Evolutionary conservation across 2,888 invertebrate genomes (phyloP).

Genomic region (Neria commutata): DNA sequence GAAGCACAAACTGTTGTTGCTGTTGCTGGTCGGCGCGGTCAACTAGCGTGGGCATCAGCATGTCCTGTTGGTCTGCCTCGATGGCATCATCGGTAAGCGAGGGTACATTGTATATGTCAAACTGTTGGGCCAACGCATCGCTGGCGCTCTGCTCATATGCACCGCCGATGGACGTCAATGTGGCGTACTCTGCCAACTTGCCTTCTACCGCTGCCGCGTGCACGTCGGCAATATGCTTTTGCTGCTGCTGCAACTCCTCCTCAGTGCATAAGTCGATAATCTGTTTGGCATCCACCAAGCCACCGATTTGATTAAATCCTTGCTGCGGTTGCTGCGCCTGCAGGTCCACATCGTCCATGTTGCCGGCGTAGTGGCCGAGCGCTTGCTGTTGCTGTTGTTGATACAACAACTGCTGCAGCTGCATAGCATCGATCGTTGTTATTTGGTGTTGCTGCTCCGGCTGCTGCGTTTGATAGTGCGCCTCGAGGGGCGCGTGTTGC

Average conservation of each 20-base stretch:
- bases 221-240: too few species aligned
- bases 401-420: conserved; percentile 51
- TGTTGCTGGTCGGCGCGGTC: conserved; percentile 12
- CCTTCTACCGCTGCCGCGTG: too few species aligned
- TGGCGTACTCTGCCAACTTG: conserved; percentile 10
- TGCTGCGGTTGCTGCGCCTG: conserved; percentile 40
- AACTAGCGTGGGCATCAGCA: conserved; percentile 11
- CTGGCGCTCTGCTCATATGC: conserved; percentile 9
- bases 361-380: not conserved
- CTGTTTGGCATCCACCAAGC: conserved; percentile 32
- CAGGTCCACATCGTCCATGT: too few species aligned
- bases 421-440: conserved; percentile 50
- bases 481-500: conserved; percentile 13
- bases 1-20: conserved; percentile 32
- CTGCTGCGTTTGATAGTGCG: conserved; percentile 28
- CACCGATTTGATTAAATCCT: conserved; percentile 24
- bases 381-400: conserved; percentile 44
- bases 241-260: conserved; percentile 23
- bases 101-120: conserved; percentile 50
- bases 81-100: conserved; percentile 48
- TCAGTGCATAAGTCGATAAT: conserved; percentile 32
- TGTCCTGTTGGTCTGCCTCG: conserved; percentile 1
- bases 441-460: conserved; percentile 33
- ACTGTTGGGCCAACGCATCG: conserved; percentile 36
- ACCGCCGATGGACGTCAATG: conserved; percentile 3